phyloP scores from a whole-genome alignment of 2,888 invertebrate species.

The Rhagonycha fulva region DNA sequence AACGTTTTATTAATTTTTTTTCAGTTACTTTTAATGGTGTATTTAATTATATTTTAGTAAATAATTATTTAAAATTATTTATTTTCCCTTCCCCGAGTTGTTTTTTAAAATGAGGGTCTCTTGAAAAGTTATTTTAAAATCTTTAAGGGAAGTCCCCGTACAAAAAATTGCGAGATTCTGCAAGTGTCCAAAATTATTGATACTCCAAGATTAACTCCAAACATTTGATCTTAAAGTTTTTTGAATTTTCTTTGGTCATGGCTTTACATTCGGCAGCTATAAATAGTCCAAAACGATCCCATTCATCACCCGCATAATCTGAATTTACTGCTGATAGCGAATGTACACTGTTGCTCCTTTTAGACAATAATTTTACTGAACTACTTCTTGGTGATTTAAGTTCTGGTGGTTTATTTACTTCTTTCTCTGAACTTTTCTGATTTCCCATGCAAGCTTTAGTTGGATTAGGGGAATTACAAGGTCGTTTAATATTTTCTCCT shows the following conservation, averaged over 20 bases:
- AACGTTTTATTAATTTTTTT: background rate
- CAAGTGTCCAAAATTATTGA: background rate
- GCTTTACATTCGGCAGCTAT: background rate
- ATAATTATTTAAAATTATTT: background rate
- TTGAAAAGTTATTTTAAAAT: background rate
- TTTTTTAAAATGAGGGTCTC: background rate
- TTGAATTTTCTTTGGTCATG: background rate
- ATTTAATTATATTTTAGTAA: constrained; percentile 2
- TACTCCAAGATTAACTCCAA: background rate
- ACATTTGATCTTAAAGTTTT: background rate
- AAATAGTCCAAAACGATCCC: background rate
- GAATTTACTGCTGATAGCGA: background rate
- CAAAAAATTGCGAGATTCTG: background rate
- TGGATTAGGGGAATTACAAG: background rate
- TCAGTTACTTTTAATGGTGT: background rate
- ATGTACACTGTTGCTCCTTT: background rate
- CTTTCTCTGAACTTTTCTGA: background rate
- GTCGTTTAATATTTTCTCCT: background rate
- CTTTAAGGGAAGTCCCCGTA: background rate
- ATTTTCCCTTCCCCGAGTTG: background rate
- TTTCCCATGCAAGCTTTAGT: background rate
- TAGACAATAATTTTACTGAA: background rate
- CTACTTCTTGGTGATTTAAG: background rate
- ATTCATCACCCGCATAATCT: background rate
- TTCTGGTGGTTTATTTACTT: background rate